These are phyloP conservation scores for Myotis brandtii DNA, from an alignment of 2,113 vertebrate species.

Conservation along the genomic window DNA sequence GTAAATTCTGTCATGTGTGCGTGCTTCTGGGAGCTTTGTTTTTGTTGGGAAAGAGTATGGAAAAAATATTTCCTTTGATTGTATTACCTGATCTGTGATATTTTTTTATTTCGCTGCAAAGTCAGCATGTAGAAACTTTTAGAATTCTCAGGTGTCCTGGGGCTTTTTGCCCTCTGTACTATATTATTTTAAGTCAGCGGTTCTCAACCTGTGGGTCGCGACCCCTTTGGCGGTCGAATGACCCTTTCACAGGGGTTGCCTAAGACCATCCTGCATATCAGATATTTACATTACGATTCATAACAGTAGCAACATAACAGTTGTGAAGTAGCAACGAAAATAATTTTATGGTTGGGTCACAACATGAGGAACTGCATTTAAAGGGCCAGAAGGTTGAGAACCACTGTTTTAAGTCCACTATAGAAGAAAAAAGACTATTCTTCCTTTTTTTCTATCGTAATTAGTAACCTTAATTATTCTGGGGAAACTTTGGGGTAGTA, in stretches of 20 bases:
- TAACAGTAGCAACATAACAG: too few relatives aligned
- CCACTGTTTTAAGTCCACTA: neutral
- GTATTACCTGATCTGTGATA: constrained; percentile 22
- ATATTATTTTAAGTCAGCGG: neutral
- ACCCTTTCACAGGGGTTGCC: too few relatives aligned
- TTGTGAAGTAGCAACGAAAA: too few relatives aligned
- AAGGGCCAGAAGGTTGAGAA: too few relatives aligned
- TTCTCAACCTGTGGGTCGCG: too few relatives aligned
- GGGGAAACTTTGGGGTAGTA: neutral
- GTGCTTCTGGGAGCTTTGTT: neutral
- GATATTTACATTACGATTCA: too few relatives aligned
- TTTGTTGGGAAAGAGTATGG: neutral
- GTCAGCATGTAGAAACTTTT: neutral
- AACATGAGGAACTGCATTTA: too few relatives aligned
- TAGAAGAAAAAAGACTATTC: neutral
- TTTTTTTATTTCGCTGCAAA: constrained; percentile 27
- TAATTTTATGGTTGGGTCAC: too few relatives aligned
- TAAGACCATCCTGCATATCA: too few relatives aligned
- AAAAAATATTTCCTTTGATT: constrained; percentile 63
- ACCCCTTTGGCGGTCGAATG: too few relatives aligned
- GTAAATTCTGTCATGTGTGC: constrained; percentile 48
- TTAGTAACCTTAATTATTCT: neutral
- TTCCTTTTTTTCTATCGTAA: neutral
- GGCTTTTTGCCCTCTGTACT: neutral
- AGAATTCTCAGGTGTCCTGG: neutral